These are phyloP conservation scores for Sylvilagus bachmani DNA, from an alignment of 2,113 vertebrate species.

Conservation along the genomic window DNA sequence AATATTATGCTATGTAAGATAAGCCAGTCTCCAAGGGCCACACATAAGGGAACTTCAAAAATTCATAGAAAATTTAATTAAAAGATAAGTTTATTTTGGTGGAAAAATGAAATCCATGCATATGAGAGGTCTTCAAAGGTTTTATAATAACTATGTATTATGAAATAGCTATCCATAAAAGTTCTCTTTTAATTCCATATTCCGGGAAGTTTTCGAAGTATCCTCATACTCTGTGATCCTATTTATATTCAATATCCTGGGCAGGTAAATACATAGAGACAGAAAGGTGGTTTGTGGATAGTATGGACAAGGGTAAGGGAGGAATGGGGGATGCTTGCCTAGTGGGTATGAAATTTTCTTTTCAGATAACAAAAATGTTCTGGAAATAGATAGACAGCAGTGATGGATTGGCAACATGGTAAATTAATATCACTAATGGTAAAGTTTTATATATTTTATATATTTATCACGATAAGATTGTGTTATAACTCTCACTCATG, in stretches of 20 bases:
- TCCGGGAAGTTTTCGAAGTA: no score
- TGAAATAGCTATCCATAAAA: no score
- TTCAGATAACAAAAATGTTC: background rate
- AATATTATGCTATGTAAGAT: background rate
- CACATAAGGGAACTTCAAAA: no score
- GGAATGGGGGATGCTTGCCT: background rate
- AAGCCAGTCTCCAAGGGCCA: background rate
- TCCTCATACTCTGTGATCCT: background rate
- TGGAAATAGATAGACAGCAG: background rate
- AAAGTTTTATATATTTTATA: background rate
- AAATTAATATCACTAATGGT: background rate
- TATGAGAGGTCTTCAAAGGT: no score
- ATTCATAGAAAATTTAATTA: no score
- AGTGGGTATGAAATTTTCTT: background rate
- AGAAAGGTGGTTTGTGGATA: background rate
- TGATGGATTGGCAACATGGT: background rate
- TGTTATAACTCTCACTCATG: background rate
- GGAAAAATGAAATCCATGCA: no score
- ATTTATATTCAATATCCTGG: background rate
- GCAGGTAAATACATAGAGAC: conserved; percentile 16
- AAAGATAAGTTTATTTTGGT: no score
- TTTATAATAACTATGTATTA: no score
- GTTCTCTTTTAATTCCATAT: no score
- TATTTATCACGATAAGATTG: background rate
- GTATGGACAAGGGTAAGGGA: background rate